A percentile compares a stretch with the other conserved stretches of the same genome.
These are phyloP conservation scores for Danionella cerebrum DNA, from an alignment of 2,113 vertebrate species.

Conservation along the genomic window DNA sequence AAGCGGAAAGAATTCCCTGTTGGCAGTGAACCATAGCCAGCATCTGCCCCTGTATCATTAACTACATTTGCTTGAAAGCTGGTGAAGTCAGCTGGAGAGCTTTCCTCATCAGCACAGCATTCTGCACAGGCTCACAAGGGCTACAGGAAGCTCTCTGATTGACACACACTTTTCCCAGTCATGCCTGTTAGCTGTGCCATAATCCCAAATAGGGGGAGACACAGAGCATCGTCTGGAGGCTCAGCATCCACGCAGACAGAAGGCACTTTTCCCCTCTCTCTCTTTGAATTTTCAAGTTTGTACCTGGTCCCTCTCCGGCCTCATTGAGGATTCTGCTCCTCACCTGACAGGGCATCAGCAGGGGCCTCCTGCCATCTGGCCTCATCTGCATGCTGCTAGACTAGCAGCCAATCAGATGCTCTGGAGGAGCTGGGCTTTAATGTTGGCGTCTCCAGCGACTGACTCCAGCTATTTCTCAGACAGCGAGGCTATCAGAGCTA, in stretches of 20 bases:
- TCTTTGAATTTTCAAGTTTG: constrained; percentile 27
- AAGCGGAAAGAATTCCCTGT: not conserved
- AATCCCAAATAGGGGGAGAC: constrained; percentile 46
- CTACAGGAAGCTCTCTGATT: constrained; percentile 10
- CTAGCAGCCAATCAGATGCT: constrained; percentile 34
- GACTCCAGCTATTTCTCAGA: constrained; percentile 48
- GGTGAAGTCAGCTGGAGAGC: not conserved
- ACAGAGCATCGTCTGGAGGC: constrained; percentile 31
- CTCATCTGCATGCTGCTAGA: constrained; percentile 51
- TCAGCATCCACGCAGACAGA: constrained; percentile 29
- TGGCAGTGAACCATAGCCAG: not conserved
- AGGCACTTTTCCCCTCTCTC: constrained; percentile 28
- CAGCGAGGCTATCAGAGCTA: constrained; percentile 44
- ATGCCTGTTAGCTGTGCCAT: constrained; percentile 36
- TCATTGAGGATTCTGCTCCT: constrained; percentile 43
- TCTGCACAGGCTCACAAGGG: constrained; percentile 8
- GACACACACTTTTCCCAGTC: constrained; percentile 26
- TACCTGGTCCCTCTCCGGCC: constrained; percentile 29
- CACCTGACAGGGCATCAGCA: constrained; percentile 40
- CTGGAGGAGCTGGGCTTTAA: constrained; percentile 45
- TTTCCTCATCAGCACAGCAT: not conserved
- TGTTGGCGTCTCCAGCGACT: constrained; percentile 40
- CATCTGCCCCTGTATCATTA: not conserved
- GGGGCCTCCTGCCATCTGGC: constrained; percentile 43
- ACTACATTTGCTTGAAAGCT: not conserved